A percentile compares a stretch with the other conserved stretches of the same genome.
These are phyloP conservation scores for Heteromurus nitidus DNA, from an alignment of 2,888 invertebrate species.

Conservation along the genomic window DNA sequence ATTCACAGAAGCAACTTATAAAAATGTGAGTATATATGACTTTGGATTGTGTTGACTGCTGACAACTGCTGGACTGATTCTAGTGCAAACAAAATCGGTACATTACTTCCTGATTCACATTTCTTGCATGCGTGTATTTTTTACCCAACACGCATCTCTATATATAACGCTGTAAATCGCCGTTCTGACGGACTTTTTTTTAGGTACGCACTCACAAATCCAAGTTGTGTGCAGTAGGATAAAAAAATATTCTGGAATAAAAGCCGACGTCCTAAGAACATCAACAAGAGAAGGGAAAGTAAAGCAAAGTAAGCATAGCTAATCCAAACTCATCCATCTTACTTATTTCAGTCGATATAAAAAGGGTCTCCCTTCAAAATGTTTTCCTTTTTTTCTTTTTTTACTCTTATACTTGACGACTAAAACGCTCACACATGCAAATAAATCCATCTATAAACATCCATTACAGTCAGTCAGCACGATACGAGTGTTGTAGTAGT, in stretches of 20 bases:
- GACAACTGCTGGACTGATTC: conserved; percentile 29
- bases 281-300: conserved; percentile 28
- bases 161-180: no score
- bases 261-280: conserved; percentile 33
- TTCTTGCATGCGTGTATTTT: no score
- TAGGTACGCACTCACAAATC: conserved; percentile 35
- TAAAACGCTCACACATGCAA: conserved; percentile 53
- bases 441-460: conserved; percentile 49
- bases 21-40: no score
- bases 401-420: conserved; percentile 41
- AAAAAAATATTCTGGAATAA: not conserved
- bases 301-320: conserved; percentile 50
- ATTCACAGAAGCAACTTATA: no score
- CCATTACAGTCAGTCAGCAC: conserved; percentile 48
- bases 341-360: conserved; percentile 62
- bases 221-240: not conserved
- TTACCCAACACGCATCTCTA: no score
- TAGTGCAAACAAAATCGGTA: conserved; percentile 50
- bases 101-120: not conserved
- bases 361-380: conserved; percentile 55
- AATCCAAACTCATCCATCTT: conserved; percentile 60
- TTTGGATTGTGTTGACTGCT: no score
- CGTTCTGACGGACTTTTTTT: conserved; percentile 34
- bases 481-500: no score
- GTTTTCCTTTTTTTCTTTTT: conserved; percentile 43